Evolutionary conservation across 2,797 vertebrate species (phyloP), one percentile per base, ranked within the genome.

Genomic region (Gobionotothen gibberifrons): DNA sequence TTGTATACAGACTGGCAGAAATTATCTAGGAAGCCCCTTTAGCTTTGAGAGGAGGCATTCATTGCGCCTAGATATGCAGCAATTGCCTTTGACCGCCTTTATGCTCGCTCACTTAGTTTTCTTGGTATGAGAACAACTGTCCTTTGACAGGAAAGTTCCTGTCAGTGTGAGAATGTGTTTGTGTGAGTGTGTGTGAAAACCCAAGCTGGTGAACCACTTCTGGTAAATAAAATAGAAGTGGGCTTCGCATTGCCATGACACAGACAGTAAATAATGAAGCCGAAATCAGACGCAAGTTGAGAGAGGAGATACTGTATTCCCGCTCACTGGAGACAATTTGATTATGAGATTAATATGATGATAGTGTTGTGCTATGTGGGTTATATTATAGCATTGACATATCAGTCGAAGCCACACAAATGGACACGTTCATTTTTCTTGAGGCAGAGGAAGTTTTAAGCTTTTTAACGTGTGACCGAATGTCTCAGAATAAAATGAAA

Each of bases 201-300:
- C 79, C 52, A 57, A 59, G n/a, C 46, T 74, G 71, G 71, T 85
- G 70, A 91, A 87, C 81, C 90, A 90, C 87, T 93, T 92, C 90
- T 91, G 83, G 87, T 93, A 90, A 92, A 71, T 81, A 74, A 85
- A 85, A 83, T 80, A 71, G 71, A 79, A 85, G 82, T 83, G 74
- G 79, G 76, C 81, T 79, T 69, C 58, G 63, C 44, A 46, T 12
- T 46, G 74, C 72, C 72, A 46, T 78, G 57, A 87, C 64, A 21
- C 63, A 78, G 69, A 49, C 56, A 76, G 76, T 56, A 59, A 71
- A 86, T 72, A 85, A 60, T 52, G 32, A 77, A 60, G 63, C 12
- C 15, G 44, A 69, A 67, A 83, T 70, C 71, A 72, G 67, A 55
- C 9, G 40, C 84, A 76, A 56, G 61, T 81, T 59, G 54, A 85